Base-by-base conservation (phyloP, 2,797 vertebrate genomes). In the Enteromius viviparus region DNA sequence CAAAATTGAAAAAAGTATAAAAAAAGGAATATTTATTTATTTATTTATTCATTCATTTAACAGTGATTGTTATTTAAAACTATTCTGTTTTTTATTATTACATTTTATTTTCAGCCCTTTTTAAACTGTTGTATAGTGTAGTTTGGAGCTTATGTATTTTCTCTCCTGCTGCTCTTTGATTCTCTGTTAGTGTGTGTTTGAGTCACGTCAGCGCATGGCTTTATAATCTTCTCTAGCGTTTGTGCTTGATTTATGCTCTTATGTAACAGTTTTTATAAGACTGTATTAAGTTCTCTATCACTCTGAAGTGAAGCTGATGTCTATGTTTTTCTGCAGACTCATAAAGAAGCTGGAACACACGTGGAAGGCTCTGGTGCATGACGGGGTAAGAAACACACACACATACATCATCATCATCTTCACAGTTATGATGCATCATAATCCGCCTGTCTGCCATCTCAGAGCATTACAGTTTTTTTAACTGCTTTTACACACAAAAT, bases 291-390 rank as follows among this genome's bases (percentile, higher is more conserved):
- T 62, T 75, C 6, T 75, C 32, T 47, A 26, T 70, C 66, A 69
- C 1, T 47, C 42, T 29, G 23, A 62, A 62, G 58, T 14, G 58
- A 1, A 23, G 21, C 55, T 85, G n/a, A 69, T 71, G 55, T 19
- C n/a, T 29, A 23, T 29, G n/a, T 87, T 74, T 84, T 90, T 77
- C 76, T 77, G 89, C 89, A 99, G 98, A 88, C 93, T 99, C 87
- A 97, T 97, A 88, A 99, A 99, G 95, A 99, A 99, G 91, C 90
- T 99, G 81, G 98, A 99, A 80, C 98, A 99, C 87, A 97, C 98
- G 12, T 99, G 98, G 98, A 99, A 99, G 89, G 98, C 98, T 17
- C 96, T 99, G 1, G 97, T 99, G 76, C 97, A 98, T 0, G 97
- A 99, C 0, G 98, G 97, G 93, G 98, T 99, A 91, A 96, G 97